A percentile compares a stretch with the other conserved stretches of the same genome.
phyloP scores from a whole-genome alignment of 2,888 invertebrate species.

The Seira musarum region DNA sequence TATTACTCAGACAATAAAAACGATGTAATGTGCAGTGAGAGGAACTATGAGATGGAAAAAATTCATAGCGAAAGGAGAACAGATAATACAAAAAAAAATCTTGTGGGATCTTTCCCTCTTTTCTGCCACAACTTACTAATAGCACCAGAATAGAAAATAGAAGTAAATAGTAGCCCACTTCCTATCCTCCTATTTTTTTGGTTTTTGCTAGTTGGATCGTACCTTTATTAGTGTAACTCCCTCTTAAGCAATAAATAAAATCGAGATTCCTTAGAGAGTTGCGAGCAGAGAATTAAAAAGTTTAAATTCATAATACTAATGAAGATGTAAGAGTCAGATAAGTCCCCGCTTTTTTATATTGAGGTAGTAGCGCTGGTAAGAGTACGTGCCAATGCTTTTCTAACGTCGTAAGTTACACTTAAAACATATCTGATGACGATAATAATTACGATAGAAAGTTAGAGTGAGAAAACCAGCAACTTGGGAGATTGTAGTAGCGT shows the following conservation, averaged over 20 bases:
- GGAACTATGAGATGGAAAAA: conserved; percentile 16
- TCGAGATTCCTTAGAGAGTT: conserved; percentile 43
- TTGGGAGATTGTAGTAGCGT: too few species aligned
- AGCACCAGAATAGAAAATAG: too few species aligned
- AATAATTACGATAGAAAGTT: too few species aligned
- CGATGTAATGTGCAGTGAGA: too few species aligned
- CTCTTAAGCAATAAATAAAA: conserved; percentile 53
- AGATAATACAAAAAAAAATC: conserved; percentile 54
- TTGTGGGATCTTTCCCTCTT: conserved; percentile 40
- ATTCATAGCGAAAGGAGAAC: conserved; percentile 15
- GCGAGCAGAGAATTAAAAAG: conserved; percentile 62
- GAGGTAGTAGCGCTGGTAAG: conserved; percentile 9
- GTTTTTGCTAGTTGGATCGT: too few species aligned
- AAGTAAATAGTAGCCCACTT: too few species aligned
- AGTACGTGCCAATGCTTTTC: conserved; percentile 45
- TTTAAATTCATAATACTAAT: conserved; percentile 64
- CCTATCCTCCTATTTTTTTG: too few species aligned
- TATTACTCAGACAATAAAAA: too few species aligned
- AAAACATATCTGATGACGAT: conserved; percentile 37
- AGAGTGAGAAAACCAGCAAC: too few species aligned
- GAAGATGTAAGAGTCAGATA: conserved; percentile 62
- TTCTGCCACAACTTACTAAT: too few species aligned
- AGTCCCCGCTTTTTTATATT: conserved; percentile 51
- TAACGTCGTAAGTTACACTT: conserved; percentile 39
- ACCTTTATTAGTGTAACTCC: too few species aligned